Conservation (phyloP, 2,797 vertebrate genomes). For the Karalla daura region DNA sequence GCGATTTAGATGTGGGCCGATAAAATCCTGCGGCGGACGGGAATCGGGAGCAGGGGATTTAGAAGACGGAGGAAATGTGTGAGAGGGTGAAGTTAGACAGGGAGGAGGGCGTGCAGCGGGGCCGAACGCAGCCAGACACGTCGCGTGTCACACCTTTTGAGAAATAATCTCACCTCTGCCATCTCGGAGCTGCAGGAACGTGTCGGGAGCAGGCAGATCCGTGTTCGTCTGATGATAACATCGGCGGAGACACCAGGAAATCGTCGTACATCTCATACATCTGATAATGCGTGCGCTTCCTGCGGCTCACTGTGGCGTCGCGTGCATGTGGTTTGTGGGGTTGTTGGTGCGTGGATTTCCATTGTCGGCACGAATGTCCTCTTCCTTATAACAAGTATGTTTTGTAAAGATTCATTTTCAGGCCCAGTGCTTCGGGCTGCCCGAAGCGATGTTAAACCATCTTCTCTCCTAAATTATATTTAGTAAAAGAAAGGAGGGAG, state of each 20-base stretch:
- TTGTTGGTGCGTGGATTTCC: not conserved
- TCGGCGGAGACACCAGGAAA: constrained; percentile 48
- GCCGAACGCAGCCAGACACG: constrained; percentile 30
- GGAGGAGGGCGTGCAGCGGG: not conserved
- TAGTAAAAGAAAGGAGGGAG: not conserved
- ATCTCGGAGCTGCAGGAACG: constrained; percentile 36
- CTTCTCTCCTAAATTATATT: not conserved
- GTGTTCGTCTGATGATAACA: constrained; percentile 62
- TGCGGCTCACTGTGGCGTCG: constrained; percentile 3
- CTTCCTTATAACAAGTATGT: not conserved
- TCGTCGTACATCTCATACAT: constrained; percentile 45
- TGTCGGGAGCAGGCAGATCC: constrained; percentile 38
- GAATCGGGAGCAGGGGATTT: constrained; percentile 3
- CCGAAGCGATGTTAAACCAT: no score
- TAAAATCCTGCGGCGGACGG: constrained; percentile 36
- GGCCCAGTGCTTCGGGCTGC: no score
- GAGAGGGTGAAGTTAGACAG: constrained; percentile 32
- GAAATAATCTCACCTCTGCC: constrained; percentile 45
- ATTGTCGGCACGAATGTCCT: not conserved
- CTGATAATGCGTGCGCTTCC: constrained; percentile 36
- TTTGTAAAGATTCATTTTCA: constrained; percentile 2
- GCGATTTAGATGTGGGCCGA: constrained; percentile 42
- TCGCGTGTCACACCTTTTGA: constrained; percentile 39
- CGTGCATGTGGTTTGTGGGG: constrained; percentile 3
- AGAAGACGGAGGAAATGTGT: constrained; percentile 33